These are phyloP conservation scores for Drosophila setifemur DNA, from an alignment of 1,140 invertebrate genomes.

Conservation along the genomic window DNA sequence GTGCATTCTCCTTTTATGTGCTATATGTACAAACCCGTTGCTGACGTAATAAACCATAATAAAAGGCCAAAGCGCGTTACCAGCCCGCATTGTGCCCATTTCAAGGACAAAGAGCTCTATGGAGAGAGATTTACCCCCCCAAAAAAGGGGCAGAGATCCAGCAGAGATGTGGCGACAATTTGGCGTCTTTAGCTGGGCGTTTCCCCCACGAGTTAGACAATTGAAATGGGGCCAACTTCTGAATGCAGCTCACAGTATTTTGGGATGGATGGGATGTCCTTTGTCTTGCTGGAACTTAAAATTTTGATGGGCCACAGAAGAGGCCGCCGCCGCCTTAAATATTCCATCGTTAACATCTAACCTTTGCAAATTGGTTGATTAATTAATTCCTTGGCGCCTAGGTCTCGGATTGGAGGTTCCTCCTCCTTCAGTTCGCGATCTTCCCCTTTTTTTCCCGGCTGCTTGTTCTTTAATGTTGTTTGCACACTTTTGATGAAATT, in stretches of 20 bases:
- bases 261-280: not conserved
- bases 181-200: conserved; percentile 16
- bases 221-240: conserved; percentile 15
- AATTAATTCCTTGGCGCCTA: conserved; percentile 40
- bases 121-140: not conserved
- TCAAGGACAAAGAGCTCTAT: conserved; percentile 48
- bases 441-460: not conserved
- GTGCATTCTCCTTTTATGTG: not conserved
- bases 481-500: conserved; percentile 65
- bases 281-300: not conserved
- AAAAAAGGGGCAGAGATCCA: not conserved
- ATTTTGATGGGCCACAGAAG: not conserved
- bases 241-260: conserved; percentile 6
- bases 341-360: not conserved
- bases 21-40: conserved; percentile 12
- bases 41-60: conserved; percentile 72
- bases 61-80: conserved; percentile 49
- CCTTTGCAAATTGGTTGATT: conserved; percentile 67
- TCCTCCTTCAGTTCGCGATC: not conserved
- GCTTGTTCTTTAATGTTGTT: conserved; percentile 38
- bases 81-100: conserved; percentile 52
- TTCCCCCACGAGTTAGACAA: not conserved
- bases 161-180: conserved; percentile 32
- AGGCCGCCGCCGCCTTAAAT: not conserved
- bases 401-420: conserved; percentile 5